Conservation (phyloP, 2,797 vertebrate species). For the Falco naumanni region DNA sequence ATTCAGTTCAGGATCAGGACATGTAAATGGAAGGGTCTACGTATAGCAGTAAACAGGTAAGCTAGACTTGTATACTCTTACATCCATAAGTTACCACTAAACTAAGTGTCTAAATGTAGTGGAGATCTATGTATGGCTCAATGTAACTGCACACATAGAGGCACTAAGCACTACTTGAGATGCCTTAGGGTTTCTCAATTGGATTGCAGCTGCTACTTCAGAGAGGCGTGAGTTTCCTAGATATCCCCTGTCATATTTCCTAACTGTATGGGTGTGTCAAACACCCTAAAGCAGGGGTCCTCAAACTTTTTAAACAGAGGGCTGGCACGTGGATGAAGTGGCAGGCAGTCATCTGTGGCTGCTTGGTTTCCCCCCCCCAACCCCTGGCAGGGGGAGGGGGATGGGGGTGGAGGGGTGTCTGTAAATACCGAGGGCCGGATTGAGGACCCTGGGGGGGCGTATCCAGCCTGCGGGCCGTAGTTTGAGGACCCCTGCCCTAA, state of each 20-base stretch:
- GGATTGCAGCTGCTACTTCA: not conserved
- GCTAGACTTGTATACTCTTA: not conserved
- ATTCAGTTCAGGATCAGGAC: not conserved
- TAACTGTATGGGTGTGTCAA: not conserved
- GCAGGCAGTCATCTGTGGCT: too few species aligned
- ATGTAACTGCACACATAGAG: not conserved
- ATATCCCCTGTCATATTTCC: not conserved
- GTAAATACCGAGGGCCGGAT: too few species aligned
- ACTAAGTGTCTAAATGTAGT: not conserved
- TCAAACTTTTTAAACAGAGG: too few species aligned
- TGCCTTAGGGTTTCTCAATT: not conserved
- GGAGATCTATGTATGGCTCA: not conserved
- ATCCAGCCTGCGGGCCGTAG: too few species aligned
- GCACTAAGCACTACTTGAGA: not conserved
- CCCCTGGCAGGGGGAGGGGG: too few species aligned
- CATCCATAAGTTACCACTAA: not conserved
- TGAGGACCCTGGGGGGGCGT: too few species aligned
- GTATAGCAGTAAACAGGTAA: not conserved
- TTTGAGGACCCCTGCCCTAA: too few species aligned
- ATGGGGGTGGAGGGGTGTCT: too few species aligned
- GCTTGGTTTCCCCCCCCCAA: too few species aligned
- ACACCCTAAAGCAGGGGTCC: not conserved
- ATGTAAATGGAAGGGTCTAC: not conserved
- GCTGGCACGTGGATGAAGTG: too few species aligned
- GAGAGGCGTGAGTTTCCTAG: not conserved